phyloP scores from a whole-genome alignment of 1,140 invertebrate genomes.

The Zaprionus davidi region DNA sequence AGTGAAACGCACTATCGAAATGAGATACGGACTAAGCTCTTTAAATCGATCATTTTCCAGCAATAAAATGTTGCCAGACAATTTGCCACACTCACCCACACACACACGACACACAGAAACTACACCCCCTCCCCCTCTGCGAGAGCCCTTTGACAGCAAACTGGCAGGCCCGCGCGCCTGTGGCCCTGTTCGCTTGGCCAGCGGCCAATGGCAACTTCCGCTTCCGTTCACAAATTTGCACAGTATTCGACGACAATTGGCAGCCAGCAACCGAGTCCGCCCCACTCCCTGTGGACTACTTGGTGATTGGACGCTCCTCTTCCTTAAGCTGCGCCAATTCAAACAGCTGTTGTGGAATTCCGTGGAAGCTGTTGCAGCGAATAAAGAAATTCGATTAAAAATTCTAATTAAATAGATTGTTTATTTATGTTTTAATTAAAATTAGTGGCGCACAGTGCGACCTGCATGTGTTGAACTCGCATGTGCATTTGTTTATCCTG shows the following conservation, averaged over 20 bases:
- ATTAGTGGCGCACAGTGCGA: background rate
- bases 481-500: too few species aligned
- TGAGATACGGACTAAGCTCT: constrained; percentile 27
- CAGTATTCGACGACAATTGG: constrained; percentile 52
- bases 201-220: constrained; percentile 47
- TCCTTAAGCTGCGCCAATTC: background rate
- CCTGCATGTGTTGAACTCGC: background rate
- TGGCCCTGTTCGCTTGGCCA: constrained; percentile 23
- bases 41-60: constrained; percentile 48
- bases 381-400: background rate
- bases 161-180: background rate
- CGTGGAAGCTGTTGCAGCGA: background rate
- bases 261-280: constrained; percentile 8
- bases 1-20: constrained; percentile 23
- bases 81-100: constrained; percentile 21
- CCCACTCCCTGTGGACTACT: too few species aligned
- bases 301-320: background rate
- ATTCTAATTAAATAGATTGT: background rate
- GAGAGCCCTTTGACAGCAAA: background rate
- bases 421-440: background rate
- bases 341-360: background rate
- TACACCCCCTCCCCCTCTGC: too few species aligned
- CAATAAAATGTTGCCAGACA: constrained; percentile 37
- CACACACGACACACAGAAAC: background rate
- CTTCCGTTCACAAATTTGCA: constrained; percentile 53